Evolutionary conservation across 2,113 vertebrate species (phyloP).

Genomic region (Cottus gobio): DNA sequence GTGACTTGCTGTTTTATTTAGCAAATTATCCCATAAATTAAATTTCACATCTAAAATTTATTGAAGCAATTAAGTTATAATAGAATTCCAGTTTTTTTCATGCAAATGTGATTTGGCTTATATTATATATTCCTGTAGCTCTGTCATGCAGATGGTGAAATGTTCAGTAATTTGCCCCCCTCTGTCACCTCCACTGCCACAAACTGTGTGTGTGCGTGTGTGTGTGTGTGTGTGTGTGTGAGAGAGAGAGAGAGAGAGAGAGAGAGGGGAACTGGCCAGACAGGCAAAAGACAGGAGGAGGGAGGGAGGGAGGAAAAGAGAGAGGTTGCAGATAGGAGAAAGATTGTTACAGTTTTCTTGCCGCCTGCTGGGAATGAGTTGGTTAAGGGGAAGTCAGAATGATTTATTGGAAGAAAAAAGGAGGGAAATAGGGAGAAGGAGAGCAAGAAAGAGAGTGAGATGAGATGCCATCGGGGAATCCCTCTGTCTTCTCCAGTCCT

Average conservation of each 20-base stretch:
- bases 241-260: background rate
- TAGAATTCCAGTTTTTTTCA: background rate
- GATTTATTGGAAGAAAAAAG: conserved; percentile 86
- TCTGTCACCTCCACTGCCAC: conserved; percentile 47
- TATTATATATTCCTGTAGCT: background rate
- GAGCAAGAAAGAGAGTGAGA: conserved; percentile 78
- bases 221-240: background rate
- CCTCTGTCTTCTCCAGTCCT: conserved; percentile 78
- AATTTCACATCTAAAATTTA: background rate
- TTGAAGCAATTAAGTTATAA: background rate
- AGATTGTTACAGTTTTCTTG: conserved; percentile 83
- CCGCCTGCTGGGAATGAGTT: conserved; percentile 86
- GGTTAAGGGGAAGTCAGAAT: conserved; percentile 87
- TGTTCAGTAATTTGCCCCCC: conserved; percentile 45
- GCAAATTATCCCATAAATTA: background rate
- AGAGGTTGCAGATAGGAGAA: conserved; percentile 63
- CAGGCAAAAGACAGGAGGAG: conserved; percentile 45
- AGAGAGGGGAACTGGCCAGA: conserved; percentile 46
- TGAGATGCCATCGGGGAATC: conserved; percentile 82
- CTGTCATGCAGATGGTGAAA: conserved; percentile 39
- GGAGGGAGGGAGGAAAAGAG: conserved; percentile 44
- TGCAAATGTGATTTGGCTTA: background rate
- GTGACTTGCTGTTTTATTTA: background rate
- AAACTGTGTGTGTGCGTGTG: conserved; percentile 29
- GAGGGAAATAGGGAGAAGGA: conserved; percentile 78